Conservation (phyloP, 2,888 invertebrate species). For the Sthenelais limicola region DNA sequence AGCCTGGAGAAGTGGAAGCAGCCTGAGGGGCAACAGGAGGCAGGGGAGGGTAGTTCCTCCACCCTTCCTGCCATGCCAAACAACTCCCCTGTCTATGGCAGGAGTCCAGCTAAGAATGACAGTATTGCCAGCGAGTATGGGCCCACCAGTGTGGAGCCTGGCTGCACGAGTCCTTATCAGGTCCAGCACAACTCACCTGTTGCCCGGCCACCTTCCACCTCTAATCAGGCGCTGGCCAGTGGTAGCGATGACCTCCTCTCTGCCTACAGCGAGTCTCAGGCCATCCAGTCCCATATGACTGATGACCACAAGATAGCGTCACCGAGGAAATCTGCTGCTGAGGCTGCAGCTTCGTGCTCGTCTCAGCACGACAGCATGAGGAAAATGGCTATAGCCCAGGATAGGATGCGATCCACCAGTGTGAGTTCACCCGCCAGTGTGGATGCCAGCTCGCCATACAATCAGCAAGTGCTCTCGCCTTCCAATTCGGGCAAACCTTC, state of each 20-base stretch:
- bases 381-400: conserved; percentile 28
- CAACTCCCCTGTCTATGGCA: conserved; percentile 23
- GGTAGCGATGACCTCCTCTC: background rate
- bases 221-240: too few species aligned
- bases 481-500: background rate
- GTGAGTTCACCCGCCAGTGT: background rate
- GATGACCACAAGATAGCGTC: conserved; percentile 23
- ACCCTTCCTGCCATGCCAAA: conserved; percentile 16
- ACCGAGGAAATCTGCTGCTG: background rate
- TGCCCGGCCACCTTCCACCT: too few species aligned
- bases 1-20: background rate
- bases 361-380: conserved; percentile 27
- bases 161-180: conserved; percentile 7
- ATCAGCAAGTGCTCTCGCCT: conserved; percentile 13
- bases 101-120: conserved; percentile 7
- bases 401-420: conserved; percentile 6
- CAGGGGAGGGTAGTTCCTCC: background rate
- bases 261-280: background rate
- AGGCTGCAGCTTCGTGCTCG: background rate
- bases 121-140: background rate
- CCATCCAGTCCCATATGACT: conserved; percentile 14
- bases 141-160: background rate
- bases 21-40: background rate
- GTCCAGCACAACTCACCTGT: too few species aligned
- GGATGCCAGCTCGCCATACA: background rate